Conservation (phyloP, 2,888 invertebrate species). For the Napeogenes sylphis region DNA sequence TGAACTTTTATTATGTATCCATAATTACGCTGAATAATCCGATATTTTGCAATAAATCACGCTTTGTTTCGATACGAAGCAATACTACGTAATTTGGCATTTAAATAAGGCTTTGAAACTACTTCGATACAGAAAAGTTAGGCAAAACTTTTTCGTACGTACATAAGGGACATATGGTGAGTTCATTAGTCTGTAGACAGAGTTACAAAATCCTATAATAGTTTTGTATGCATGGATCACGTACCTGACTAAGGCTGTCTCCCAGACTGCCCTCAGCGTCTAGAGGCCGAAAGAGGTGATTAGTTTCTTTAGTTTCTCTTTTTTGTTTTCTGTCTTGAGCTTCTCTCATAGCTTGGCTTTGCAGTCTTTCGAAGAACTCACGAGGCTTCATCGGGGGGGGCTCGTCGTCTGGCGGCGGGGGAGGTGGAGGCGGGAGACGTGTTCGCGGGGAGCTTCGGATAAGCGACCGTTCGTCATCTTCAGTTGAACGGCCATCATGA, state of each 20-base stretch:
- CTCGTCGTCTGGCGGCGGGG: constrained; percentile 67
- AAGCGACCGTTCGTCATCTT: constrained; percentile 68
- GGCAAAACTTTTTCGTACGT: constrained; percentile 40
- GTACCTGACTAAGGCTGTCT: constrained; percentile 75
- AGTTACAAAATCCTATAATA: constrained; percentile 9
- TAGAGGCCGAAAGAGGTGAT: constrained; percentile 58
- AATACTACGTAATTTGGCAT: constrained; percentile 41
- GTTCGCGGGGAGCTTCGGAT: constrained; percentile 67
- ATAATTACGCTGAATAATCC: background rate
- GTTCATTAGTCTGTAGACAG: constrained; percentile 56
- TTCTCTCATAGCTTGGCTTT: constrained; percentile 72
- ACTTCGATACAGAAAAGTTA: constrained; percentile 39
- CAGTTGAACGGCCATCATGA: constrained; percentile 72
- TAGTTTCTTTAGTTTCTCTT: constrained; percentile 55
- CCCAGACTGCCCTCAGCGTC: constrained; percentile 69
- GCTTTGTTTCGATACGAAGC: background rate
- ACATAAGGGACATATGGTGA: constrained; percentile 40
- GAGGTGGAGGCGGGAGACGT: constrained; percentile 67
- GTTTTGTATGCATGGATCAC: constrained; percentile 22
- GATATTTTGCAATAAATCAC: background rate
- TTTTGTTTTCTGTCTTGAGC: constrained; percentile 59
- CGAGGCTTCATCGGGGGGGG: constrained; percentile 76
- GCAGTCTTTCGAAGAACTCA: constrained; percentile 74
- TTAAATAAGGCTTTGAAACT: constrained; percentile 44
- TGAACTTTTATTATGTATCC: background rate